Conservation (phyloP, 2,888 invertebrate genomes). For the Petrophora chlorosata region DNA sequence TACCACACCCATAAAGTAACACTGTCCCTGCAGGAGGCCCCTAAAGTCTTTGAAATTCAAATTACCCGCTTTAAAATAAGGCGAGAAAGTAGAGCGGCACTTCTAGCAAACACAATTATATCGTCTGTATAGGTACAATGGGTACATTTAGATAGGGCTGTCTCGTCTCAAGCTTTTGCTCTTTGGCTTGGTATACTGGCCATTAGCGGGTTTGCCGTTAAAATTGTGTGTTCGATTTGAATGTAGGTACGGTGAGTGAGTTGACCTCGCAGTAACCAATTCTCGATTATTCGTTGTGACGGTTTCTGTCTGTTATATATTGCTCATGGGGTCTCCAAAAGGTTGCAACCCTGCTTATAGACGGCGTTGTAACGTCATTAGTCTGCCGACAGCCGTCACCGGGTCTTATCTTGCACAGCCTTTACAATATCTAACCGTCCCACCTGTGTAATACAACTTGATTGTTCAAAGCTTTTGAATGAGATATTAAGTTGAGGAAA, state of each 20-base stretch:
- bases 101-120: slow-evolving; percentile 46
- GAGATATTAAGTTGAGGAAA: slow-evolving; percentile 30
- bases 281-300: too few species aligned
- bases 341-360: too few species aligned
- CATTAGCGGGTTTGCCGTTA: too few species aligned
- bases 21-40: slow-evolving; percentile 18
- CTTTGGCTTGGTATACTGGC: too few species aligned
- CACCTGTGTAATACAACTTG: slow-evolving; percentile 37
- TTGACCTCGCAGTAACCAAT: too few species aligned
- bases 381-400: slow-evolving; percentile 41
- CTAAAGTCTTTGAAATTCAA: slow-evolving; percentile 30
- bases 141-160: too few species aligned
- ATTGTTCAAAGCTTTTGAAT: slow-evolving; percentile 39
- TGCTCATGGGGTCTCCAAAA: too few species aligned
- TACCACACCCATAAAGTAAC: slow-evolving; percentile 11
- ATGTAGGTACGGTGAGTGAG: too few species aligned
- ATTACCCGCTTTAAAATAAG: slow-evolving; percentile 40
- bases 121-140: slow-evolving; percentile 19
- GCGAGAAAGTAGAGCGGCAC: slow-evolving; percentile 37
- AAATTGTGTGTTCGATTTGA: too few species aligned
- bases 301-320: too few species aligned
- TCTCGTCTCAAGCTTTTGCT: too few species aligned
- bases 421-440: slow-evolving; percentile 45
- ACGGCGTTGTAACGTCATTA: slow-evolving; percentile 44
- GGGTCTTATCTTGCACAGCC: slow-evolving; percentile 45